Evolutionary conservation across 2,797 vertebrate genomes (phyloP), one percentile per base, ranked within the genome.

Genomic region (Molossus molossus): DNA sequence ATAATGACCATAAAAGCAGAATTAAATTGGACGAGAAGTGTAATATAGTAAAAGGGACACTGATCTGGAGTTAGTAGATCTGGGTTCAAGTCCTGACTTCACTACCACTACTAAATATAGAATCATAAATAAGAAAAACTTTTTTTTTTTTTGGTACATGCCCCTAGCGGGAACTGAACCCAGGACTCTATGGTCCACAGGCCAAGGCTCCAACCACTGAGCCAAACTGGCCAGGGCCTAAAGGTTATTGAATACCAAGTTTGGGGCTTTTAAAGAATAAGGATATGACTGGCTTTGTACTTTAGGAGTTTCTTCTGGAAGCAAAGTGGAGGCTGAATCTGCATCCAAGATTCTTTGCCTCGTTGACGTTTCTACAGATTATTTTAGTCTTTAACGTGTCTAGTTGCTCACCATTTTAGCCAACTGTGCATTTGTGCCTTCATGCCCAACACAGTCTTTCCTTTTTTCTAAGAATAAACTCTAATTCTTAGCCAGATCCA

Each of bases 41-140:
- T 60, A 92, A 86, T 60, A 3, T 79, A 79, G 45, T 92, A 45
- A 21, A 92, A 92, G 60, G 29, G 48, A 50, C 29, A 69, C 50
- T 64, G 13, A 14, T 53, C n/a, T 69, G 37, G 48, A n/a, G 17
- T 67, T 77, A 58, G 14, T 17, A 58, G 27, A 6, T n/a, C 72
- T 77, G 25, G 37, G 18, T 76, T 76, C 60, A 48, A 76, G 33
- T 85, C 48, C 25, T 57, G 20, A 2, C 9, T 84, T 27, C 57
- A 84, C 48, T 33, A 48, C 9, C 33, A 57, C 55, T 40, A 75
- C 29, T 75, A 33, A 55, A 1, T 76, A 75, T 57, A 73, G 57
- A 84, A 91, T 4, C 48, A 82, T 53, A 73, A 21, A 67, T 53
- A 4, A 62, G 29, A 83, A 75, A 33, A 33, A 33, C 33, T 33